Conservation (phyloP, 1,140 invertebrate genomes). For the Brachionus sp. region DNA sequence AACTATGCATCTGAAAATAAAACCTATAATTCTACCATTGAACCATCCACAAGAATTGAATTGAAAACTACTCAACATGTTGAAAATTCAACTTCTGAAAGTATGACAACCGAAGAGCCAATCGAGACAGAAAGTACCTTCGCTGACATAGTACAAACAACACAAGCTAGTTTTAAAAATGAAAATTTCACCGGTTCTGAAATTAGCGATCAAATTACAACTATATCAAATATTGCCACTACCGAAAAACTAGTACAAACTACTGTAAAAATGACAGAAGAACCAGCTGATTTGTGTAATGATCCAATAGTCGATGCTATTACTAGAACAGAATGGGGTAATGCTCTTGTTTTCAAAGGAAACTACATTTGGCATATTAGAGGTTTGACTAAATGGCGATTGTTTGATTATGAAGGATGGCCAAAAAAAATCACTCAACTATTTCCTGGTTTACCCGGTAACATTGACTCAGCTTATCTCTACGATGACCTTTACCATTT, state of each 20-base stretch:
- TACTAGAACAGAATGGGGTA: constrained; percentile 44
- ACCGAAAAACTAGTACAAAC: neutral
- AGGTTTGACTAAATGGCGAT: constrained; percentile 43
- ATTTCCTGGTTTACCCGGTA: constrained; percentile 19
- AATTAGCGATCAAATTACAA: neutral
- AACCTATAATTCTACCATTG: neutral
- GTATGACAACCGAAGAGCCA: neutral
- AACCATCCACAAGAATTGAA: neutral
- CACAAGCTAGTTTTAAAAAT: neutral
- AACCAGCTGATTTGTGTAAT: constrained; percentile 42
- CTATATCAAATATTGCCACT: neutral
- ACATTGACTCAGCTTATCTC: constrained; percentile 20
- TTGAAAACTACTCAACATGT: neutral
- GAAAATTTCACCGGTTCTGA: neutral
- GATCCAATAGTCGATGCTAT: constrained; percentile 39
- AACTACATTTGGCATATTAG: constrained; percentile 43
- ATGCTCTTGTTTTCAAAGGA: constrained; percentile 41
- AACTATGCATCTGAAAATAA: neutral
- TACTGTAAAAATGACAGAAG: neutral
- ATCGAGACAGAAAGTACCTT: neutral
- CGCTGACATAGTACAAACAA: neutral
- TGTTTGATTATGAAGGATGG: constrained; percentile 46
- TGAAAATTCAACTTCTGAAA: neutral
- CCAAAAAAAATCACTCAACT: constrained; percentile 35
- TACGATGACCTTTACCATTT: constrained; percentile 41